Base-by-base conservation (phyloP, 2,888 invertebrate genomes). In the Eupsilia transversa region DNA sequence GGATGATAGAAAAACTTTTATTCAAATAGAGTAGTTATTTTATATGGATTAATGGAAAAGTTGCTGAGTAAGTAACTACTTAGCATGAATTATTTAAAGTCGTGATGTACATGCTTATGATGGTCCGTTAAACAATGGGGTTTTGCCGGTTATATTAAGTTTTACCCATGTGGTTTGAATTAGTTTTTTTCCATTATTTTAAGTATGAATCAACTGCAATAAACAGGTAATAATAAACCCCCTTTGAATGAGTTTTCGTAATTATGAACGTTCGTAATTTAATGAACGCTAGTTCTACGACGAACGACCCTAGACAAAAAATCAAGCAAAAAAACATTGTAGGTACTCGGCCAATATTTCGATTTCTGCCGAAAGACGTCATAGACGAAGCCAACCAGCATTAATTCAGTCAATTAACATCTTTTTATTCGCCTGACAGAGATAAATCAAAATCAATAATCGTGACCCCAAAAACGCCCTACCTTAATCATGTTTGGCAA, bases 91-190 rank as follows among this genome's bases (percentile, higher is more conserved):
- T 46, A 65, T 56, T 79, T 56, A 56, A 64, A 70, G 43, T 74
- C 80, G 80, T 83, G 84, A 79, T 79, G 72, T 79, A 65, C 23
- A 20, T 65, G 14, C 14, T 65, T 67, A 57, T 72, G 38, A 57
- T 82, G 27, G 43, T 66, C 59, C 41, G 63, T 56, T 64, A 56
- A 65, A 80, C 80, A 80, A 83, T 79, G 83, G 80, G 83, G 79
- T 78, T 78, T 83, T 80, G 35, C 83, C 80, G 43, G 59, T 65
- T 43, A 49, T 41, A 57, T 59, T 33, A 20, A 54, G 63, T 63
- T 52, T 57, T 76, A 72, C 59, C n/a, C 54, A 27, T 68, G 23
- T 23, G 33, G 43, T 75, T 75, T n/a, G 7, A 63, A 46, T 64
- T 64, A 17, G 30, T 43, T 59, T 41, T 9, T 77, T 64, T 77